Base-by-base conservation (phyloP, 1,140 invertebrate genomes). In the Tetramorium simillimum region DNA sequence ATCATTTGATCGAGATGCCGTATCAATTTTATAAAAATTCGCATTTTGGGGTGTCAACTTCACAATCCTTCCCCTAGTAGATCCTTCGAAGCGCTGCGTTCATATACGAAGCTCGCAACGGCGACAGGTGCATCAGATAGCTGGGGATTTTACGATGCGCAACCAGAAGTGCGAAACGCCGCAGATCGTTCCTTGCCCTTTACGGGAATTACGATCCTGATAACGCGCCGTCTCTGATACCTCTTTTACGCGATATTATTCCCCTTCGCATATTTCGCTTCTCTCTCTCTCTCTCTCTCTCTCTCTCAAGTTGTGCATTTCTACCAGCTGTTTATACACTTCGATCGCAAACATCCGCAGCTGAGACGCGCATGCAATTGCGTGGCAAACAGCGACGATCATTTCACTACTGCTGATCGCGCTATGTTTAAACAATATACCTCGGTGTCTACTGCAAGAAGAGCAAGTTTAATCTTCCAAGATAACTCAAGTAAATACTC, bases 161-260 rank as follows among this genome's bases (percentile, higher is more conserved):
- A 49, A 37, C 40, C 53, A 70, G 51, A 87, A 87, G 65, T 49
- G 72, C 24, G 51, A 87, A 87, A 51, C 51, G 51, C 49, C 33
- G 7, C 24, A 28, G 43, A 84, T 85, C 81, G 62, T 86, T 77
- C 28, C 69, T 87, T 70, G 72, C 65, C 28, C 46, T 46, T 63
- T 24, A 24, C 80, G 16, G 21, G 21, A 60, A 60, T 82, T 73
- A 73, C 69, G 40, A 12, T 46, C 85, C 63, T 70, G 87, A 90
- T 86, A 90, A 58, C 56, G 82, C 82, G 37, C 14, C 49, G 67
- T 62, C 33, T 72, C 2, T 63, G 56, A 88, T 88, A 86, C 72
- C 82, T 77, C 76, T 53, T 28, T 24, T 10, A 14, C 46, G 43
- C 21, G 49, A 18, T 60, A 75, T 84, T 73, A 62, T 28, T 28